phyloP scores from a whole-genome alignment of 2,113 vertebrate species.

The Sminthopsis crassicaudata region DNA sequence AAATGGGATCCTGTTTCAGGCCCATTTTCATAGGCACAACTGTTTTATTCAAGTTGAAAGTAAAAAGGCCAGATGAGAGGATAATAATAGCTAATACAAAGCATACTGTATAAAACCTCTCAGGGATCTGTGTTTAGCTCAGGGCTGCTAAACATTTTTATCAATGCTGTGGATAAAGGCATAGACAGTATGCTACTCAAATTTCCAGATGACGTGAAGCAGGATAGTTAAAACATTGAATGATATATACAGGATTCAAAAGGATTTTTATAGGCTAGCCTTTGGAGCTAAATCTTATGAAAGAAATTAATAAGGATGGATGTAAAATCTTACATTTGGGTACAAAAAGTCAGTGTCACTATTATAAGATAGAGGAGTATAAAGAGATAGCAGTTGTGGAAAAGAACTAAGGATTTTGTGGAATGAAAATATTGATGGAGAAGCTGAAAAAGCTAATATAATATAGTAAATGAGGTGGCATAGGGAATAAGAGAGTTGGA shows the following conservation, averaged over 20 bases:
- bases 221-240: neutral
- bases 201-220: neutral
- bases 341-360: neutral
- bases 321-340: neutral
- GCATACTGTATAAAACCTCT: neutral
- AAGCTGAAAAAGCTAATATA: neutral
- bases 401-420: neutral
- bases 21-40: neutral
- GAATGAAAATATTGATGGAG: neutral
- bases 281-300: neutral
- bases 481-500: neutral
- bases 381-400: neutral
- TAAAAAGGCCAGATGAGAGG: neutral
- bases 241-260: neutral
- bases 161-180: neutral
- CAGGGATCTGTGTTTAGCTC: neutral
- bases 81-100: slow-evolving; percentile 4
- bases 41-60: neutral
- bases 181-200: neutral
- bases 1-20: neutral
- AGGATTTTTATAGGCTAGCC: neutral
- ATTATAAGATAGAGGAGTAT: neutral
- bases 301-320: neutral
- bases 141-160: neutral
- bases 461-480: neutral